Conservation (phyloP, 2,797 vertebrate species). For the Mus spretus region DNA sequence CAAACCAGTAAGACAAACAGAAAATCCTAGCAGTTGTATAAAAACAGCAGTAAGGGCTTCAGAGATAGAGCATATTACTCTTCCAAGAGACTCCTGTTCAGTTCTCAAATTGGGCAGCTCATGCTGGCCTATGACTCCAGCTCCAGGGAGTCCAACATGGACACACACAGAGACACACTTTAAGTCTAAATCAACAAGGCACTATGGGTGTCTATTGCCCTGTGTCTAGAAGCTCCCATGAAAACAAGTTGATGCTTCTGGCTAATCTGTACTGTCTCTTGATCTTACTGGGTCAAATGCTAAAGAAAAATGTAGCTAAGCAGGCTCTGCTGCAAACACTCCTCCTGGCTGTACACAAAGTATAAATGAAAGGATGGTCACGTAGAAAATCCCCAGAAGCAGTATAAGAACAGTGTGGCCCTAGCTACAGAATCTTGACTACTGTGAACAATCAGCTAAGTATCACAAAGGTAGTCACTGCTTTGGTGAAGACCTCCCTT, state of each 20-base stretch:
- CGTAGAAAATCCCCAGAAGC: slow-evolving; percentile 96
- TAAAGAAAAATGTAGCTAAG: slow-evolving; percentile 95
- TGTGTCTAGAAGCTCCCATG: slow-evolving; percentile 95
- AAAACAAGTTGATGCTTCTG: slow-evolving; percentile 97
- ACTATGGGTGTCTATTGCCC: slow-evolving; percentile 97
- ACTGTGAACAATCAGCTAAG: slow-evolving; percentile 93
- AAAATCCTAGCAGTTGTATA: neutral
- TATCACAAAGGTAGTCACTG: slow-evolving; percentile 96
- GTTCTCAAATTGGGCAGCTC: neutral
- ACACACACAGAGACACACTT: neutral
- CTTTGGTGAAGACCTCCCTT: slow-evolving; percentile 88
- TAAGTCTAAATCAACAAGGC: slow-evolving; percentile 75
- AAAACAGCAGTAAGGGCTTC: neutral
- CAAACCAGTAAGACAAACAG: neutral
- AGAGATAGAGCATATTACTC: neutral
- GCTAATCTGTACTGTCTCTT: slow-evolving; percentile 95
- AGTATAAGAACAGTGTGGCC: slow-evolving; percentile 91
- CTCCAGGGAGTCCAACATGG: neutral
- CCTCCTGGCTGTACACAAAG: slow-evolving; percentile 96
- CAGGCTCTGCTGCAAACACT: slow-evolving; percentile 95
- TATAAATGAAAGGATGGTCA: slow-evolving; percentile 93
- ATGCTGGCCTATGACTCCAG: neutral
- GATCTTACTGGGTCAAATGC: slow-evolving; percentile 95
- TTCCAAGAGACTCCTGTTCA: neutral
- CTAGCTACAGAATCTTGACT: slow-evolving; percentile 96